phyloP scores from a whole-genome alignment of 1,140 invertebrate genomes.

The Drosophila ogumai region DNA sequence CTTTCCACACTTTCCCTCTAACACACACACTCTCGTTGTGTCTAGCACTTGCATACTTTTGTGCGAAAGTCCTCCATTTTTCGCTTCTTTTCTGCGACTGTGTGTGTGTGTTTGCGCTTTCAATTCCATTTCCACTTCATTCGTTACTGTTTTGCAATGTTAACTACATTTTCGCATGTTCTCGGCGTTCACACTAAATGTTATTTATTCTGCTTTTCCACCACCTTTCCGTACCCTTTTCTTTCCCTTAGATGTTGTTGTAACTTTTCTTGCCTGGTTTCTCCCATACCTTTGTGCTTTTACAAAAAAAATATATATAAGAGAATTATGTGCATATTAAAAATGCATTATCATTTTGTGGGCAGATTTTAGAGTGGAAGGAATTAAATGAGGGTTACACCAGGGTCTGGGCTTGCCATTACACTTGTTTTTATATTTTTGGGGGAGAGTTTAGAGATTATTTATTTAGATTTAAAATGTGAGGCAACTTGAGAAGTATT shows the following conservation, averaged over 20 bases:
- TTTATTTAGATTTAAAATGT: background rate
- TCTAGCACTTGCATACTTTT: constrained; percentile 72
- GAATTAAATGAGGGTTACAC: constrained; percentile 14
- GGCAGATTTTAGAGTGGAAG: constrained; percentile 2
- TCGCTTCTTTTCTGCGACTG: background rate
- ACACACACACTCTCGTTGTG: constrained; percentile 28
- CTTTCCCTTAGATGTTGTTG: constrained; percentile 16
- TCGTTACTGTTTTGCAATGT: constrained; percentile 80
- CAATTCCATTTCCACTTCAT: constrained; percentile 75
- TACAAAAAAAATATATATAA: constrained; percentile 38
- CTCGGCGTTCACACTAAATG: constrained; percentile 53
- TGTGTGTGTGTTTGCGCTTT: constrained; percentile 44
- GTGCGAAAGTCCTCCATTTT: constrained; percentile 34
- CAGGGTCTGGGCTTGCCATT: background rate
- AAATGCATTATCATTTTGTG: constrained; percentile 66
- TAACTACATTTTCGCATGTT: constrained; percentile 78
- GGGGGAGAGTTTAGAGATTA: constrained; percentile 26
- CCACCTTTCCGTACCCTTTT: constrained; percentile 14
- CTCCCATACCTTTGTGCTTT: constrained; percentile 31
- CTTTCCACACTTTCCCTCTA: background rate
- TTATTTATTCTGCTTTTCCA: constrained; percentile 47
- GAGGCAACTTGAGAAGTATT: background rate
- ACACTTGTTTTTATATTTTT: constrained; percentile 7
- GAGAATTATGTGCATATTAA: constrained; percentile 76
- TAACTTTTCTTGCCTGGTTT: constrained; percentile 18